Conservation (phyloP, 2,113 vertebrate species). For the Pterophyllum scalare region DNA sequence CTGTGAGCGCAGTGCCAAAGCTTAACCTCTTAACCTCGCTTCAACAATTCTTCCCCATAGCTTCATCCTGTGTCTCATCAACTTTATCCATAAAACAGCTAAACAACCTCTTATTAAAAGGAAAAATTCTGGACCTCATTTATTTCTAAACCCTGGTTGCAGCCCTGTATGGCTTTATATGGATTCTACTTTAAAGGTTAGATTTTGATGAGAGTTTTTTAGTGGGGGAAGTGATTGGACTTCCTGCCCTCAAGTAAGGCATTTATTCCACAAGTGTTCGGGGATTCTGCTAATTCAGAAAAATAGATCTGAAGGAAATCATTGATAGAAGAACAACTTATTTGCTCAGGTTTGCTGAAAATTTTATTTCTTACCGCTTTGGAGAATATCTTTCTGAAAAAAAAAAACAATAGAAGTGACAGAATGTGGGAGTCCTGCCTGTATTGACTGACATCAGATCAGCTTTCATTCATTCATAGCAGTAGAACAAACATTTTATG, state of each 20-base stretch:
- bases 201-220: neutral
- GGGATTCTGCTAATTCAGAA: neutral
- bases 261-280: neutral
- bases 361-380: neutral
- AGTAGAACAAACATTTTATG: too few relatives aligned
- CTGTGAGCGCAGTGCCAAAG: too few relatives aligned
- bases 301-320: neutral
- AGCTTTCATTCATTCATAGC: neutral
- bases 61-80: too few relatives aligned
- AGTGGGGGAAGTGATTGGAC: neutral
- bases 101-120: too few relatives aligned
- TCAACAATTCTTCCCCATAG: too few relatives aligned
- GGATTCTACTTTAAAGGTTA: neutral
- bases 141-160: too few relatives aligned
- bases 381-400: neutral
- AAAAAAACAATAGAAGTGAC: neutral
- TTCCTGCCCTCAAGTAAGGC: neutral
- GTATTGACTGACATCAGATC: neutral
- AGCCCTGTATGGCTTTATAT: neutral
- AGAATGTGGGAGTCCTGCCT: neutral
- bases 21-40: too few relatives aligned
- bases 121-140: too few relatives aligned
- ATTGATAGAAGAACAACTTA: neutral
- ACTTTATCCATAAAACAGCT: too few relatives aligned
- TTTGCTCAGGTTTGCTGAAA: neutral